These are phyloP conservation scores for Acrobasis repandana DNA, from an alignment of 2,888 invertebrate genomes.

Conservation along the genomic window DNA sequence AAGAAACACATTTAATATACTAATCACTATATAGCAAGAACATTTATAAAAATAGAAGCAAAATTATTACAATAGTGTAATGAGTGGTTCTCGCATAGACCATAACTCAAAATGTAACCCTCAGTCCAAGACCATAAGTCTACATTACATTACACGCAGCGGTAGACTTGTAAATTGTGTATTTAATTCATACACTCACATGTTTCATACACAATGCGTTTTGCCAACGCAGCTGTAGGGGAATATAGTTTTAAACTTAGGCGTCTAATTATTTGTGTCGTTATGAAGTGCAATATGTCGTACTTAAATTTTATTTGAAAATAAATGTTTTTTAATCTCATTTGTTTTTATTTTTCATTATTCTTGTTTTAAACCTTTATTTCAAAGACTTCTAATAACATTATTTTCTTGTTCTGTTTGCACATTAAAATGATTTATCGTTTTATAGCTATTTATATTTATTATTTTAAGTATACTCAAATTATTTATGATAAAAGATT, in stretches of 20 bases:
- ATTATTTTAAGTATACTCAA: too few species aligned
- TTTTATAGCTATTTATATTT: too few species aligned
- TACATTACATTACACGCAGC: too few species aligned
- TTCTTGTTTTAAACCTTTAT: slow-evolving; percentile 27
- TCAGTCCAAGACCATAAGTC: too few species aligned
- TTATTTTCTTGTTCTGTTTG: not conserved
- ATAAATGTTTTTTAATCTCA: slow-evolving; percentile 34
- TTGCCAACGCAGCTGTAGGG: not conserved
- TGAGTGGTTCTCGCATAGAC: too few species aligned
- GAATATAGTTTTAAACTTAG: not conserved
- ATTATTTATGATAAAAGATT: too few species aligned
- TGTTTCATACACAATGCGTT: not conserved
- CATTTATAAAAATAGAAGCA: too few species aligned
- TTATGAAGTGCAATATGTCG: slow-evolving; percentile 38
- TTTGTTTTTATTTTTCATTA: slow-evolving; percentile 34
- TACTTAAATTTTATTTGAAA: slow-evolving; percentile 45
- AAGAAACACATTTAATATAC: too few species aligned
- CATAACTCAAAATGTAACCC: too few species aligned
- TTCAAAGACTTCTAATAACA: not conserved
- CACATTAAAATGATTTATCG: too few species aligned
- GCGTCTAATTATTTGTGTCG: slow-evolving; percentile 7
- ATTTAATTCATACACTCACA: not conserved
- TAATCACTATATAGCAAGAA: too few species aligned
- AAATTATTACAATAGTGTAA: too few species aligned
- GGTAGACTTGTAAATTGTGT: not conserved